Evolutionary conservation across 2,113 vertebrate genomes (phyloP), one percentile per base, ranked within the genome.

Genomic region (Zapornia atra): DNA sequence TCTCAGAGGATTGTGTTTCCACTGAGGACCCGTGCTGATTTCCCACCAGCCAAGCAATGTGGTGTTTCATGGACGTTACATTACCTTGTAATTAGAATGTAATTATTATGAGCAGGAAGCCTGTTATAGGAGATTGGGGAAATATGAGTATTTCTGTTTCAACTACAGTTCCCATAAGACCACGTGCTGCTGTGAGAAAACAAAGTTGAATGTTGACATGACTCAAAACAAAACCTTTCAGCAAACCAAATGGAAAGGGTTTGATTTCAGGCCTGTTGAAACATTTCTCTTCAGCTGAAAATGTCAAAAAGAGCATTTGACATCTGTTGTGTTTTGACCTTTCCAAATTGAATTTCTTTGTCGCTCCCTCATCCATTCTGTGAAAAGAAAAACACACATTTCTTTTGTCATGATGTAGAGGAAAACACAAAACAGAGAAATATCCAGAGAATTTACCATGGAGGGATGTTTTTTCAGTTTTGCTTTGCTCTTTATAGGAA

Each of bases 311-410:
- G 80, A 94, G 91, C 91, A 65, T 92, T 96, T 96, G 96, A 96
- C 95, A 94, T 97, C 96, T 97, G 95, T 72, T 96, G 69, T 88
- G 82, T 86, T 96, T 38, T 95, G 96, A 95, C 96, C 96, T 96
- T 96, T 96, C 90, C 77, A 96, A 96, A 95, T 86, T 93, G 92
- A 89, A 94, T 93, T 93, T 96, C 93, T 94, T 72, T 91, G 86
- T 92, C 17, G 6, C 69, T 92, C 81, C 57, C 77, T 92, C 5
- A 9, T 84, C 92, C 83, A 5, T 91, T 86, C 88, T 34, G 44
- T 10, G 36, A 48, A 92, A 86, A 51, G 48, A 69, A 95, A 91
- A 90, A 7, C 78, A 72, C 57, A 66, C 48, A 36, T 59, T 94
- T 93, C 60, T 93, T 91, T 92, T 82, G 82, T 82, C 80, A 68